Percentiles rank a stretch among this genome's conserved stretches.
phyloP scores from a whole-genome alignment of 2,888 invertebrate genomes.

The Pycnomerus fuliginosus region DNA sequence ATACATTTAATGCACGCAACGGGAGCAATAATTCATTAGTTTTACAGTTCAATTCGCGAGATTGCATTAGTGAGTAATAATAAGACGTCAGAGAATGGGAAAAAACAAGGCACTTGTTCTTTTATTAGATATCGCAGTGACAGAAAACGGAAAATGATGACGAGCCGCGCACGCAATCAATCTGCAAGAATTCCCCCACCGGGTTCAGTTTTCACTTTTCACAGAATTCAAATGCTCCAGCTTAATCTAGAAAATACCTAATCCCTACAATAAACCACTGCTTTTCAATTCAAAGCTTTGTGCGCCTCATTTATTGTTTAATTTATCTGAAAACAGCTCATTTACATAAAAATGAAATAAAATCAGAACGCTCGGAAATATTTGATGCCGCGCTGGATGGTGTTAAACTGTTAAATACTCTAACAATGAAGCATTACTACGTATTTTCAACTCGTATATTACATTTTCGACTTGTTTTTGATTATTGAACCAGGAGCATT shows the following conservation, averaged over 20 bases:
- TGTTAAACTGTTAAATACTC: too few relatives aligned
- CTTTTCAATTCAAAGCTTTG: constrained; percentile 7
- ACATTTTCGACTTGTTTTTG: too few relatives aligned
- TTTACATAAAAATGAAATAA: constrained; percentile 20
- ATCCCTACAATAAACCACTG: constrained; percentile 8
- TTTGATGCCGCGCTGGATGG: too few relatives aligned
- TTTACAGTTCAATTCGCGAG: constrained; percentile 5
- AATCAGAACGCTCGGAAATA: too few relatives aligned
- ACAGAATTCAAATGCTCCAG: constrained; percentile 3
- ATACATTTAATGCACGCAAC: constrained; percentile 2
- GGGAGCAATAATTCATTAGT: constrained; percentile 10
- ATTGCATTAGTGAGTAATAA: constrained; percentile 1
- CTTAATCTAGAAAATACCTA: constrained; percentile 9
- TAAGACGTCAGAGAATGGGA: constrained; percentile 2
- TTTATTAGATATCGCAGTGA: not conserved
- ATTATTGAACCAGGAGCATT: too few relatives aligned
- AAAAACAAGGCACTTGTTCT: constrained; percentile 2
- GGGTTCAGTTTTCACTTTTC: not conserved
- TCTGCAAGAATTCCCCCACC: not conserved
- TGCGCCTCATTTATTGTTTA: constrained; percentile 16
- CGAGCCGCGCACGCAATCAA: constrained; percentile 7
- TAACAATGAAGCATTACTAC: too few relatives aligned
- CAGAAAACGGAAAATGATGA: constrained; percentile 4
- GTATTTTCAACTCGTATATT: too few relatives aligned
- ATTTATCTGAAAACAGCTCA: constrained; percentile 10